phyloP scores from a whole-genome alignment of 2,797 vertebrate genomes.

The Lacerta viridis region DNA sequence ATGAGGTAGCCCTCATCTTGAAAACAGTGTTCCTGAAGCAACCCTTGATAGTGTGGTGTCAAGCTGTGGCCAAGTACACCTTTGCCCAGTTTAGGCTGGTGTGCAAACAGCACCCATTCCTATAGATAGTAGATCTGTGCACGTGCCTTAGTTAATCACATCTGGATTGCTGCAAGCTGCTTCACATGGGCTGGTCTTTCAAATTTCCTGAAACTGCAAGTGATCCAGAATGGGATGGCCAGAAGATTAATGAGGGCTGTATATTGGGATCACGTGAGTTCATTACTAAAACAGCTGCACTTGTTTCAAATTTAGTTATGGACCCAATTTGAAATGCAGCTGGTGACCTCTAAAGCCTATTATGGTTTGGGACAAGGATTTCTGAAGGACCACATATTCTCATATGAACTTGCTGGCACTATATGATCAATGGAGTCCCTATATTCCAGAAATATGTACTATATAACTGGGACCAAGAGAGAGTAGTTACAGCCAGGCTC shows the following conservation, averaged over 20 bases:
- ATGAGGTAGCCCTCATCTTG: not conserved
- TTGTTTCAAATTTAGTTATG: not conserved
- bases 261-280: not conserved
- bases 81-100: not conserved
- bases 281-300: not conserved
- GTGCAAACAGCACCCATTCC: too few species aligned
- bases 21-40: not conserved
- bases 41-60: not conserved
- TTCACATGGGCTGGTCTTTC: not conserved
- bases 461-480: not conserved
- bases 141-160: not conserved
- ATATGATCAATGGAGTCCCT: not conserved
- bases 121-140: too few species aligned
- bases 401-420: not conserved
- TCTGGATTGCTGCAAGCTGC: not conserved
- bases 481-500: not conserved
- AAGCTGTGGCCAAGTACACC: not conserved
- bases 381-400: not conserved
- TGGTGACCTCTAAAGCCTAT: not conserved
- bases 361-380: not conserved
- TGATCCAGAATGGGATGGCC: not conserved
- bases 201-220: not conserved
- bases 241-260: not conserved
- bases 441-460: not conserved
- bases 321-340: not conserved